Percentiles rank a stretch among this genome's conserved stretches.
Conservation (phyloP, 2,797 vertebrate genomes). For the Bovichtus variegatus region DNA sequence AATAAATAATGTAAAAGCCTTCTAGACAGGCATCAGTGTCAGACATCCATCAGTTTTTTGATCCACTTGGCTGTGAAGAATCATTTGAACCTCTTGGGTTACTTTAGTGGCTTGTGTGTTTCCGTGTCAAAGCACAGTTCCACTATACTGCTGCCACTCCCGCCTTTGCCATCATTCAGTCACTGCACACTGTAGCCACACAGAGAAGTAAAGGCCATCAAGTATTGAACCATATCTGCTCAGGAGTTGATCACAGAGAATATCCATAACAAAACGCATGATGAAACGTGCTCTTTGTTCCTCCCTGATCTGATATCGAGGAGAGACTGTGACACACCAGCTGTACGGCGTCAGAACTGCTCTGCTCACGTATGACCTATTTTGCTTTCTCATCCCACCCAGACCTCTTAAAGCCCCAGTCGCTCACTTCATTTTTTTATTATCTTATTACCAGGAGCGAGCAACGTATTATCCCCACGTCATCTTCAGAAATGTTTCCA, state of each 20-base stretch:
- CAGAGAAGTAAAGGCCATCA: slow-evolving; percentile 15
- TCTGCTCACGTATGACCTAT: slow-evolving; percentile 40
- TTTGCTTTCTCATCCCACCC: slow-evolving; percentile 54
- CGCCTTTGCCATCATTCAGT: slow-evolving; percentile 35
- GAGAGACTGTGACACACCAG: slow-evolving; percentile 43
- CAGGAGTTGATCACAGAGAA: slow-evolving; percentile 38
- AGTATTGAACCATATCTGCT: slow-evolving; percentile 45
- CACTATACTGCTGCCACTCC: slow-evolving; percentile 9
- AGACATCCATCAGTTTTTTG: slow-evolving; percentile 5
- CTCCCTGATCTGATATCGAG: slow-evolving; percentile 36
- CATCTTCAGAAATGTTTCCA: slow-evolving; percentile 52
- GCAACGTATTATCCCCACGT: slow-evolving; percentile 29
- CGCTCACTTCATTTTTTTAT: slow-evolving; percentile 42
- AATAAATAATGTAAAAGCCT: not conserved
- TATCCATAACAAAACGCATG: slow-evolving; percentile 25
- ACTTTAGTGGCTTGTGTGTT: slow-evolving; percentile 24
- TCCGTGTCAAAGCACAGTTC: slow-evolving; percentile 24
- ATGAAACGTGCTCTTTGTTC: slow-evolving; percentile 30
- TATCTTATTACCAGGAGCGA: slow-evolving; percentile 51
- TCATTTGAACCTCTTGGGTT: slow-evolving; percentile 21
- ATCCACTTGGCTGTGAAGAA: slow-evolving; percentile 16
- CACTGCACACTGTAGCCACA: slow-evolving; percentile 40
- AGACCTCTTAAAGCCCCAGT: slow-evolving; percentile 26
- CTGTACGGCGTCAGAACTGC: slow-evolving; percentile 46
- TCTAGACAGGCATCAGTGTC: not conserved